phyloP scores from a whole-genome alignment of 92 coral and sea anemone genomes.

The Phenganax subtilis region DNA sequence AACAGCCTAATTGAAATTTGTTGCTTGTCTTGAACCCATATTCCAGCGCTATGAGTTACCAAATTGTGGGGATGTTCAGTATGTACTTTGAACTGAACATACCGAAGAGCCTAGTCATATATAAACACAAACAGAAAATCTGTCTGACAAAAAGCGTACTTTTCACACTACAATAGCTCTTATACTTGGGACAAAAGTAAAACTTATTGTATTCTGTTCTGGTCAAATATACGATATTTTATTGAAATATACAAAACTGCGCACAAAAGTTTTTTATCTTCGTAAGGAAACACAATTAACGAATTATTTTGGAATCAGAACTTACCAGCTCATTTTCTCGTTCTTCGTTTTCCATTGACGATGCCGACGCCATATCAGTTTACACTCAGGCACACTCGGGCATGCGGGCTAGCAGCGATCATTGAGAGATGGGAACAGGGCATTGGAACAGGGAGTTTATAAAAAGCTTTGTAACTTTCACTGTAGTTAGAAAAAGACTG shows the following conservation, averaged over 20 bases:
- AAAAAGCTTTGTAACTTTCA: no score
- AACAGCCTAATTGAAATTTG: no score
- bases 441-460: no score
- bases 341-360: slow-evolving; percentile 24
- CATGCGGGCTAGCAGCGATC: neutral
- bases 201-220: slow-evolving; percentile 1
- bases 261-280: neutral
- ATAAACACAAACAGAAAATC: slow-evolving; percentile 22
- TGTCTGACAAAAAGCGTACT: neutral
- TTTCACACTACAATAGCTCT: slow-evolving; percentile 7
- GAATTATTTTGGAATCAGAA: slow-evolving; percentile 12
- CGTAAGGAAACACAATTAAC: neutral
- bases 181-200: neutral
- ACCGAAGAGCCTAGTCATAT: neutral
- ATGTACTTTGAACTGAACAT: neutral
- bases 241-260: neutral
- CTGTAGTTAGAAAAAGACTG: no score
- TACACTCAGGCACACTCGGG: slow-evolving; percentile 24
- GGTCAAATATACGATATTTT: neutral
- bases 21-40: no score
- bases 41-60: no score
- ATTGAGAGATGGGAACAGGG: neutral
- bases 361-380: slow-evolving; percentile 12
- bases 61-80: no score
- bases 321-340: slow-evolving; percentile 39